These are phyloP conservation scores for Cotesia glomerata DNA, from an alignment of 1,140 invertebrate genomes.

Conservation along the genomic window DNA sequence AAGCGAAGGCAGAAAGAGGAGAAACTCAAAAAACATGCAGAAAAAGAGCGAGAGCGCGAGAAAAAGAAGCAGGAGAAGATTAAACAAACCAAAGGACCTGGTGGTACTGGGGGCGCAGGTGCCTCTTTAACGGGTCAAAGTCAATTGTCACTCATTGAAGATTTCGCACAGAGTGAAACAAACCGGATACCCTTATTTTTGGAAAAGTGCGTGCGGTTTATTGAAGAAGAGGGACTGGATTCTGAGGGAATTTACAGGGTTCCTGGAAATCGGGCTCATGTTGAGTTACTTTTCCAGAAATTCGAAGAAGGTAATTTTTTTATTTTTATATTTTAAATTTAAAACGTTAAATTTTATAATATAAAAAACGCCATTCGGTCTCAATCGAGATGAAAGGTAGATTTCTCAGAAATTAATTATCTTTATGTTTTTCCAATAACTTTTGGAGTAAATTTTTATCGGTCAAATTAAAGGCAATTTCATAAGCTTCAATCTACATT, in stretches of 20 bases:
- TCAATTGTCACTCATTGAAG: slow-evolving; percentile 64
- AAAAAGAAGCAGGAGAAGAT: slow-evolving; percentile 76
- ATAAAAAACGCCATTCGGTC: too few relatives aligned
- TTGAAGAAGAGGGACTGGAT: slow-evolving; percentile 92
- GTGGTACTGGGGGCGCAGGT: slow-evolving; percentile 50
- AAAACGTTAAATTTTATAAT: not conserved
- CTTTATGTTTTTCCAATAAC: too few relatives aligned
- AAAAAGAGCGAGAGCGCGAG: slow-evolving; percentile 75
- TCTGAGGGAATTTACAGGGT: slow-evolving; percentile 96
- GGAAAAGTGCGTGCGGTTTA: slow-evolving; percentile 93
- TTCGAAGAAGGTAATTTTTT: slow-evolving; percentile 81
- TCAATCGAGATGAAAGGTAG: too few relatives aligned
- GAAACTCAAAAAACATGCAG: slow-evolving; percentile 72
- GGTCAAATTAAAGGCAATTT: too few relatives aligned
- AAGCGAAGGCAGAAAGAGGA: slow-evolving; percentile 78
- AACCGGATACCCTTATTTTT: slow-evolving; percentile 89
- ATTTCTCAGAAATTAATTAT: too few relatives aligned
- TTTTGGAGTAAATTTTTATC: too few relatives aligned
- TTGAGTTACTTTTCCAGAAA: slow-evolving; percentile 88
- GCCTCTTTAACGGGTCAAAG: slow-evolving; percentile 61
- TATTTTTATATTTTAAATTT: slow-evolving; percentile 13
- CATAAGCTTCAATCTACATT: too few relatives aligned
- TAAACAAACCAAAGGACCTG: slow-evolving; percentile 64
- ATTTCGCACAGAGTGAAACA: slow-evolving; percentile 78
- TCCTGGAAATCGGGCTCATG: slow-evolving; percentile 92